Evolutionary conservation across 2,113 vertebrate genomes (phyloP).

Genomic region (Ictalurus punctatus): DNA sequence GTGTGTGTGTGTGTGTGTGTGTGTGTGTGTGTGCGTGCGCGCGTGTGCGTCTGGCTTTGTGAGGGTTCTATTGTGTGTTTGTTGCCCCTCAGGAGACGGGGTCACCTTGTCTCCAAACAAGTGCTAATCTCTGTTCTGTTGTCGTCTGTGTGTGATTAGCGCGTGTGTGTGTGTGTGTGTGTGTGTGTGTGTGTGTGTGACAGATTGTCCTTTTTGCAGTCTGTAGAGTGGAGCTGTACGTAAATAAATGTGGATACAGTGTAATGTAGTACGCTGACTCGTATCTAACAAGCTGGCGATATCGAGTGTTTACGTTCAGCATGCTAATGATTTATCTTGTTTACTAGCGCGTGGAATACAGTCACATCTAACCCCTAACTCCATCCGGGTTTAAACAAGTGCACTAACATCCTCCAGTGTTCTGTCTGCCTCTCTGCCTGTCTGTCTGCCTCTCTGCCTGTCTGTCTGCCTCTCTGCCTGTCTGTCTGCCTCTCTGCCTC

Average conservation of each 20-base stretch:
- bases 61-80: conserved; percentile 74
- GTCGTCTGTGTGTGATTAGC: conserved; percentile 35
- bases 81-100: conserved; percentile 73
- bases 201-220: background rate
- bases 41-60: conserved; percentile 60
- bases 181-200: conserved; percentile 47
- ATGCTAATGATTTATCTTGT: background rate
- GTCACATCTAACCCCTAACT: background rate
- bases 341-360: background rate
- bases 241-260: background rate
- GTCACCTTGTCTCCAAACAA: conserved; percentile 77
- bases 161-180: conserved; percentile 49
- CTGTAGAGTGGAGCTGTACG: background rate
- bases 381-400: background rate
- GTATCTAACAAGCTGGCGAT: background rate
- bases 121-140: conserved; percentile 57
- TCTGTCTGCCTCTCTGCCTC: background rate
- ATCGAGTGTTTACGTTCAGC: background rate
- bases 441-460: background rate
- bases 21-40: background rate
- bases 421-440: background rate
- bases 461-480: background rate
- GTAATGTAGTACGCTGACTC: background rate
- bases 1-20: conserved; percentile 58
- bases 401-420: background rate